A percentile compares a stretch with the other conserved stretches of the same genome.
phyloP scores from a whole-genome alignment of 2,113 vertebrate species.

The Scalopus aquaticus region DNA sequence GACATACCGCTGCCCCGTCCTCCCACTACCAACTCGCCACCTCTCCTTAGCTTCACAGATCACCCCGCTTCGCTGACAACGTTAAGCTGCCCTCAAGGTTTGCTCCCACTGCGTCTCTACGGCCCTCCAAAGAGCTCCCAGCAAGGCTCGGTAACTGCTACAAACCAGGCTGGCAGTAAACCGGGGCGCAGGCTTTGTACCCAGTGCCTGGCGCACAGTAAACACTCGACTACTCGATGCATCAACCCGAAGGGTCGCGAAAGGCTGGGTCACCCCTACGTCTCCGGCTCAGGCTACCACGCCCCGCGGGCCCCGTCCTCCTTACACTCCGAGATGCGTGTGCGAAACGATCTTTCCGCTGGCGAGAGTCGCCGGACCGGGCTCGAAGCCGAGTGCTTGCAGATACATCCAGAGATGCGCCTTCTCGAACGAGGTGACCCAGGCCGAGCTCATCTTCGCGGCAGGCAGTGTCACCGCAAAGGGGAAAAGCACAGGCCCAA shows the following conservation, averaged over 20 bases:
- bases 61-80: background rate
- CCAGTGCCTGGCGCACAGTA: background rate
- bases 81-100: background rate
- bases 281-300: background rate
- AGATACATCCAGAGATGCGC: conserved; percentile 78
- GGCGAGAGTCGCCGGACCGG: accelerated
- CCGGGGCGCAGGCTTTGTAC: background rate
- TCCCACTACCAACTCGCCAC: background rate
- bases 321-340: conserved; percentile 74
- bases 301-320: background rate
- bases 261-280: background rate
- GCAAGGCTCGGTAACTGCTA: background rate
- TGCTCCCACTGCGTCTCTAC: background rate
- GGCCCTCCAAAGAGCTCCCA: background rate
- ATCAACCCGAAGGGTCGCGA: background rate
- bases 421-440: conserved; percentile 47
- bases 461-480: background rate
- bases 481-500: background rate
- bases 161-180: background rate
- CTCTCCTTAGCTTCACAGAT: background rate
- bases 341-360: conserved; percentile 60
- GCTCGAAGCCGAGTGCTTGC: conserved; percentile 78
- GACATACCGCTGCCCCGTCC: background rate
- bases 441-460: background rate
- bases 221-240: too few relatives aligned